Evolutionary conservation across 2,113 vertebrate genomes (phyloP), one percentile per base, ranked within the genome.

Genomic region (Calonectris borealis): DNA sequence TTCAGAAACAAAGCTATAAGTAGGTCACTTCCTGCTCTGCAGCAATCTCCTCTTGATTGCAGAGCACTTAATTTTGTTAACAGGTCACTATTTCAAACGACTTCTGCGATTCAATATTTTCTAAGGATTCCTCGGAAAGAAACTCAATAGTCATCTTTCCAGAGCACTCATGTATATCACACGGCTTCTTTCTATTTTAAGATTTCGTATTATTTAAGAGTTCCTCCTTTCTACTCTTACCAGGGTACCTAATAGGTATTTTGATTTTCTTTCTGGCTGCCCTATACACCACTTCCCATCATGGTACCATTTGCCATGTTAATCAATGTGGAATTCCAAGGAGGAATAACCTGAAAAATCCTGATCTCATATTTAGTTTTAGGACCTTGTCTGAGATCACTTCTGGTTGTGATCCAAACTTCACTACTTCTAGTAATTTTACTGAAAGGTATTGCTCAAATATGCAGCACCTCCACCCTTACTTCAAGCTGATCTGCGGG

Each of bases 1-100:
- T 87, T 87, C 48, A 79, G 66, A 91, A 96, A 69, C 65, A 93
- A 84, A 83, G n/a, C 24, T 76, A 0, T 78, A 94, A 94, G 26
- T 52, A 90, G 87, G 84, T 72, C n/a, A 7, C 34, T 95, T 76
- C 40, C 34, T 54, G 36, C 34, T 94, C 66, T 87, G 70, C 78
- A 90, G 85, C 58, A 86, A 62, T 90, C 46, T 90, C 25, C 27
- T 65, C 76, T 69, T 83, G 75, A 80, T 76, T 83, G 54, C 61
- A 89, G 73, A 89, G 31, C 27, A n/a, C 32, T 91, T 85, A 38
- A 12, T 70, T 95, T 86, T 87, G 73, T 52, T 96, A 93, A 79
- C 57, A 84, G 77, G 40, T 62, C 69, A 91, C 49, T 80, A 29
- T 91, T 94, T 83, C 84, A 91, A 80, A 92, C 66, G 54, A 49